Percentiles rank a stretch among this genome's conserved stretches.
phyloP scores from a whole-genome alignment of 2,888 invertebrate species.

The Perdita meconis region DNA sequence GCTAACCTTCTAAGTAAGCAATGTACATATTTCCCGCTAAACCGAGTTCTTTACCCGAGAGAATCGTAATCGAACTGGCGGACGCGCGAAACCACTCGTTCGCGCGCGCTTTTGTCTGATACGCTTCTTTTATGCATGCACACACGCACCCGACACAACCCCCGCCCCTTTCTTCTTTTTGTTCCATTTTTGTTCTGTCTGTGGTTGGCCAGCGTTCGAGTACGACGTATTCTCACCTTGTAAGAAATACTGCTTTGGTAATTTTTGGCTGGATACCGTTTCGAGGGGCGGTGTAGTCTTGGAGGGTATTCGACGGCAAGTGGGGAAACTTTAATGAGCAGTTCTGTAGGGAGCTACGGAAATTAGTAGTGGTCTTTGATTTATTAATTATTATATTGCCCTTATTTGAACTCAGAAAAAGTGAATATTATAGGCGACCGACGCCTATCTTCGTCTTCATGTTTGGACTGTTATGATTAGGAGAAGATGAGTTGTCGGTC shows the following conservation, averaged over 20 bases:
- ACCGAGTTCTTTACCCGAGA: constrained; percentile 51
- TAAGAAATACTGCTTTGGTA: neutral
- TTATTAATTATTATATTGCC: too few relatives aligned
- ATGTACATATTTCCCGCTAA: constrained; percentile 81
- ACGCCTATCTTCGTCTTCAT: too few relatives aligned
- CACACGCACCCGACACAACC: neutral
- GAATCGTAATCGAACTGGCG: constrained; percentile 32
- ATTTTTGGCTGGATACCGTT: neutral
- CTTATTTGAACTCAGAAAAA: too few relatives aligned
- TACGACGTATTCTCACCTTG: constrained; percentile 18
- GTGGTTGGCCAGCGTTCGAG: neutral
- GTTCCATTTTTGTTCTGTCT: constrained; percentile 3
- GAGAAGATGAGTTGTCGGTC: too few relatives aligned
- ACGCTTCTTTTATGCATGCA: constrained; percentile 44
- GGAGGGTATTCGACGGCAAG: too few relatives aligned
- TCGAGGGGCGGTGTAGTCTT: neutral
- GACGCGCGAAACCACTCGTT: constrained; percentile 19
- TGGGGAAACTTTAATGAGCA: too few relatives aligned
- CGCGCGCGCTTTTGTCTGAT: constrained; percentile 28
- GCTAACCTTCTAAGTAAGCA: constrained; percentile 84
- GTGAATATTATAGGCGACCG: too few relatives aligned
- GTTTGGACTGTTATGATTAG: too few relatives aligned
- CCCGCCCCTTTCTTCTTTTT: constrained; percentile 9
- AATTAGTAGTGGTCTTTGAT: too few relatives aligned
- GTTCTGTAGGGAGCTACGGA: too few relatives aligned